Evolutionary conservation across 2,113 vertebrate genomes (phyloP).

Genomic region (Alethe castanea): DNA sequence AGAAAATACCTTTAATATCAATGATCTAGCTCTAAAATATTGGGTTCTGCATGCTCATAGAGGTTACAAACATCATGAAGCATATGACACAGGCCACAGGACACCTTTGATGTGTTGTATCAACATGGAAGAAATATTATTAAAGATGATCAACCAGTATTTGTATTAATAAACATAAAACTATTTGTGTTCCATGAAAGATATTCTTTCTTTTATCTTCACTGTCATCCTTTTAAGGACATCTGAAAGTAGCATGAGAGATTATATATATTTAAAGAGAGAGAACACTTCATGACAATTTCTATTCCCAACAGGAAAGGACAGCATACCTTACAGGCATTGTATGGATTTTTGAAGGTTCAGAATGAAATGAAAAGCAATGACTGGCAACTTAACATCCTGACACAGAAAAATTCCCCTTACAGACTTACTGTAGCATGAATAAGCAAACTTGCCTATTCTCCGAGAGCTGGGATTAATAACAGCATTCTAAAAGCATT

Average conservation of each 20-base stretch:
- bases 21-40: background rate
- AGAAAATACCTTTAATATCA: background rate
- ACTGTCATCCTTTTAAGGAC: background rate
- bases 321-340: background rate
- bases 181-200: constrained; percentile 12
- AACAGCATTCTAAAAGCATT: background rate
- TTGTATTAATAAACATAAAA: background rate
- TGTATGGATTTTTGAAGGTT: background rate
- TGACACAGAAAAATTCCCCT: background rate
- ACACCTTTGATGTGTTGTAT: background rate
- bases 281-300: too few relatives aligned
- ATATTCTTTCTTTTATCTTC: background rate
- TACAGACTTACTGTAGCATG: constrained; percentile 38
- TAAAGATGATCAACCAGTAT: background rate
- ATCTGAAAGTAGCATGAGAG: background rate
- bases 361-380: background rate
- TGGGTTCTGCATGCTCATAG: background rate
- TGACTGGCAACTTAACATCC: background rate
- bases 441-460: constrained; percentile 68
- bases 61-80: background rate
- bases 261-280: background rate
- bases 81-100: background rate
- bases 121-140: background rate
- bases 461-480: background rate
- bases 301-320: background rate